Percentiles rank a stretch among this genome's conserved stretches.
phyloP scores from a whole-genome alignment of 2,113 vertebrate genomes.

The Silurus meridionalis region DNA sequence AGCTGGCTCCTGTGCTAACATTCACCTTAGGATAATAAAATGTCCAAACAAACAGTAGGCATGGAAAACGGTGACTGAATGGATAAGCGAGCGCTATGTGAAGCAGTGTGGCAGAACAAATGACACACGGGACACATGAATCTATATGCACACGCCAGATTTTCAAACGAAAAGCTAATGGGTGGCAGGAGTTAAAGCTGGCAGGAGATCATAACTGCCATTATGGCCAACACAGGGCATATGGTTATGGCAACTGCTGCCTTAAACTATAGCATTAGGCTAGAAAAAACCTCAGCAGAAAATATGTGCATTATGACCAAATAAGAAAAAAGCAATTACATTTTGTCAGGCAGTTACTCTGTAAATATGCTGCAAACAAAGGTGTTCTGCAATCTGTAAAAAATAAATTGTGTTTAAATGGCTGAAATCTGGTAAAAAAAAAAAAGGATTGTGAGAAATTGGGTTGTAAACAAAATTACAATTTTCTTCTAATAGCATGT shows the following conservation, averaged over 20 bases:
- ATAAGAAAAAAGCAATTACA: background rate
- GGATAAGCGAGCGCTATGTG: constrained; percentile 15
- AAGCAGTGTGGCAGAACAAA: constrained; percentile 5
- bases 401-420: background rate
- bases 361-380: background rate
- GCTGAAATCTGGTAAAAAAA: background rate
- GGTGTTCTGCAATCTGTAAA: background rate
- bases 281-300: background rate
- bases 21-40: constrained; percentile 71
- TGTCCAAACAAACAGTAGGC: constrained; percentile 67
- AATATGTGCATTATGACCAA: constrained; percentile 23
- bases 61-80: constrained; percentile 26
- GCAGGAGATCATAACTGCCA: constrained; percentile 34
- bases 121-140: constrained; percentile 37
- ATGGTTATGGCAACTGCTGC: constrained; percentile 31
- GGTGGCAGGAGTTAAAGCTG: constrained; percentile 41
- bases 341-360: background rate
- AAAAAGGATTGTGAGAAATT: background rate
- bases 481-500: background rate
- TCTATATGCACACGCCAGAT: constrained; percentile 46
- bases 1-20: constrained; percentile 31
- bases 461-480: background rate
- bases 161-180: constrained; percentile 49
- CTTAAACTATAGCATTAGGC: constrained; percentile 8
- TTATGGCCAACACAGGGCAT: constrained; percentile 29